phyloP scores from a whole-genome alignment of 2,797 vertebrate genomes.

The Telmatherina bonti region DNA sequence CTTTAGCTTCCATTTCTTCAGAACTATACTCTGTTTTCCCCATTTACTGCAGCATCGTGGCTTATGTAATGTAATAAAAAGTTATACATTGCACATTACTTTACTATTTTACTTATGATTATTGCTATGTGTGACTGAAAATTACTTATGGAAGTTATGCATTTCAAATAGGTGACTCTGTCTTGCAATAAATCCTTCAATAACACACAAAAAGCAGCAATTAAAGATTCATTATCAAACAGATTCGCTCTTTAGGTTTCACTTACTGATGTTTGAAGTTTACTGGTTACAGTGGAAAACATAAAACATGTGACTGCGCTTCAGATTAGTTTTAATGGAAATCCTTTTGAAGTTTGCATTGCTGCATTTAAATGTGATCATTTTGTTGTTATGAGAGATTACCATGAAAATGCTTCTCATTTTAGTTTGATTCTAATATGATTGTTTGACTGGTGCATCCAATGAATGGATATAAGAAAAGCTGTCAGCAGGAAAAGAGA shows the following conservation, averaged over 20 bases:
- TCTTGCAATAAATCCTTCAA: no score
- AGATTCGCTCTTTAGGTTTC: no score
- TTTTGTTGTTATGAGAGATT: background rate
- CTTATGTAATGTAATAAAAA: background rate
- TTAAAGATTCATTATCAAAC: no score
- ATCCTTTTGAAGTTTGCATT: background rate
- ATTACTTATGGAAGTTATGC: no score
- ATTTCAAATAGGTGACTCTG: no score
- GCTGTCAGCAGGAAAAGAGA: slow-evolving; percentile 2
- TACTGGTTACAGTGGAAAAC: no score
- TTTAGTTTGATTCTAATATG: slow-evolving; percentile 21
- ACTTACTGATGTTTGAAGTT: no score
- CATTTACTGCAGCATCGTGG: background rate
- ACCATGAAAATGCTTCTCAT: background rate
- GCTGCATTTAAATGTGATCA: background rate
- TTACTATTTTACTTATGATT: no score
- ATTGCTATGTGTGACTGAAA: no score
- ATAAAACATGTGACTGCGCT: no score
- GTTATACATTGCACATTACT: background rate
- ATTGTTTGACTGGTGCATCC: slow-evolving; percentile 19
- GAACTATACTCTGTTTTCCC: background rate
- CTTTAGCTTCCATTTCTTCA: background rate
- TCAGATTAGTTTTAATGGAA: background rate
- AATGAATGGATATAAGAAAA: slow-evolving; percentile 16
- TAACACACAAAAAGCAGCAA: no score